phyloP scores from a whole-genome alignment of 2,888 invertebrate genomes.

The Fragum fragum region DNA sequence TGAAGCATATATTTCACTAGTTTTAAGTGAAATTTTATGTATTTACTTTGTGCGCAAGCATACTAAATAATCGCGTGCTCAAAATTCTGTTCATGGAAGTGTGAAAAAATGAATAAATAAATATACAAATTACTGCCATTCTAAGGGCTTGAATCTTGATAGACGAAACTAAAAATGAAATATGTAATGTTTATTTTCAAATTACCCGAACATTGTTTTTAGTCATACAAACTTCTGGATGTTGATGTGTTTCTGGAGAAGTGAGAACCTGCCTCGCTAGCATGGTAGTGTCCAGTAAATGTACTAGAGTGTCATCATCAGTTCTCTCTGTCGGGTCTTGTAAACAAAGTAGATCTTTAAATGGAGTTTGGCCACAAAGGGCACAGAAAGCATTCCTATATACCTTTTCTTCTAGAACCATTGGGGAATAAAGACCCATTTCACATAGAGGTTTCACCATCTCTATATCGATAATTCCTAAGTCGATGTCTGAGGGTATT shows the following conservation, averaged over 20 bases:
- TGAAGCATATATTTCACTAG: no score
- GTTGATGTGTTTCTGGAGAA: background rate
- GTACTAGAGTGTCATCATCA: background rate
- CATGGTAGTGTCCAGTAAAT: background rate
- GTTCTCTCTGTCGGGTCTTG: background rate
- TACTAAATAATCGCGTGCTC: no score
- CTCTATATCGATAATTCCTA: background rate
- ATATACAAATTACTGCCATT: no score
- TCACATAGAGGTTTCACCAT: background rate
- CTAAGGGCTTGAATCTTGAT: no score
- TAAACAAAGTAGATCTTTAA: background rate
- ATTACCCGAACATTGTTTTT: background rate
- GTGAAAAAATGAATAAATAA: no score
- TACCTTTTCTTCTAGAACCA: background rate
- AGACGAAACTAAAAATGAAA: no score
- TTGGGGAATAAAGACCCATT: background rate
- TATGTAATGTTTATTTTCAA: no score
- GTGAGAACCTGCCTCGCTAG: background rate
- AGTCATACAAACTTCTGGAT: background rate
- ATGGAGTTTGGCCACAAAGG: background rate
- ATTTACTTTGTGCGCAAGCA: no score
- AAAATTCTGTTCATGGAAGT: no score
- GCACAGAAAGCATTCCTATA: background rate
- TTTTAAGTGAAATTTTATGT: no score
- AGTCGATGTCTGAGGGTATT: background rate